phyloP scores from a whole-genome alignment of 2,888 invertebrate species.

The Trisateles emortualis region DNA sequence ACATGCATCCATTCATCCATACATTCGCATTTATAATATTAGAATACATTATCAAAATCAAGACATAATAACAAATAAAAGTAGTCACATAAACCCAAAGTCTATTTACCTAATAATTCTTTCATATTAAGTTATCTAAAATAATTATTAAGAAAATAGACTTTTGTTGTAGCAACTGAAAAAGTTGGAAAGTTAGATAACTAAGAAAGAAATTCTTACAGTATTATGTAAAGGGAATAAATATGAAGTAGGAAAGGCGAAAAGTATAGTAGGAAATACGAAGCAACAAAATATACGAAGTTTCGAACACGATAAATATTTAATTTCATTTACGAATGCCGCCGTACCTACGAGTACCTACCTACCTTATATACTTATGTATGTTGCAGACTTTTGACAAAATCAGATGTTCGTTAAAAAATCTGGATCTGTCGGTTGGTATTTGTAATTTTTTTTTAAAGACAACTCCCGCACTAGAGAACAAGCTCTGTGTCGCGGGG shows the following conservation, averaged over 20 bases:
- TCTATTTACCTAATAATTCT: no score
- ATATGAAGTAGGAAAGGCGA: conserved; percentile 22
- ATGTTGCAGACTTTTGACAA: no score
- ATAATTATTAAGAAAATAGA: conserved; percentile 33
- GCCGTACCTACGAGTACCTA: background rate
- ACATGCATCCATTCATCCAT: no score
- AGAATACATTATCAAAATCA: background rate
- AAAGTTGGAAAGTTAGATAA: conserved; percentile 31
- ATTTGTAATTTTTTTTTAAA: no score
- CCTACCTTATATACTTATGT: background rate
- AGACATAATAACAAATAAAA: conserved; percentile 22
- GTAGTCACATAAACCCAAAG: conserved; percentile 15
- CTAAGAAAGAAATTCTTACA: conserved; percentile 19
- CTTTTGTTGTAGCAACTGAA: conserved; percentile 11
- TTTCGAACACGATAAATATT: conserved; percentile 27
- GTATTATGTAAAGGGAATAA: conserved; percentile 25
- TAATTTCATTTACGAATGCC: conserved; percentile 22
- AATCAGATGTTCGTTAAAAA: no score
- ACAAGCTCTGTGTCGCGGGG: no score
- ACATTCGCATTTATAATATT: no score
- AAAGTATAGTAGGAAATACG: conserved; percentile 21
- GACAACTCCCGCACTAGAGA: no score
- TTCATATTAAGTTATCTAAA: conserved; percentile 26
- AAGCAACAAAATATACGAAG: conserved; percentile 11
- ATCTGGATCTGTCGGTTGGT: no score